Evolutionary conservation across 2,888 invertebrate species (phyloP).

Genomic region (Cheilosia vernalis): DNA sequence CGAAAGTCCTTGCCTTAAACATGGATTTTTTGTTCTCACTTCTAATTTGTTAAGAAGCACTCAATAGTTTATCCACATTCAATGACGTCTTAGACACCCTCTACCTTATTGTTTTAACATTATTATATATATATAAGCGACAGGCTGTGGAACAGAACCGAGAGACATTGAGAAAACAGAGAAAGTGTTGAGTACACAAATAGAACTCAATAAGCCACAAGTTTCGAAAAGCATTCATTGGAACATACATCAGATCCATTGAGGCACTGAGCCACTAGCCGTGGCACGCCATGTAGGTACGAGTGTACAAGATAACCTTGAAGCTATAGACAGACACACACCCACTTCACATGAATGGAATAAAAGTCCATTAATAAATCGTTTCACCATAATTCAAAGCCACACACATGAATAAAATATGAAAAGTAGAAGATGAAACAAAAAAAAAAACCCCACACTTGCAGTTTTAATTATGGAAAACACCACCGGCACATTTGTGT

Average conservation of each 20-base stretch:
- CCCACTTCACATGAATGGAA: conserved; percentile 44
- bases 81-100: conserved; percentile 31
- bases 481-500: conserved; percentile 37
- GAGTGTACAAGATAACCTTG: conserved; percentile 49
- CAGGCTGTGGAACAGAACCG: neutral
- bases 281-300: neutral
- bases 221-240: conserved; percentile 57
- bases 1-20: conserved; percentile 6
- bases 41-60: conserved; percentile 32
- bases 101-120: neutral
- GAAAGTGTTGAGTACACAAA: conserved; percentile 41
- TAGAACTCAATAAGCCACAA: conserved; percentile 47
- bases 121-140: neutral
- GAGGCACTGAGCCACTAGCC: conserved; percentile 31
- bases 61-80: conserved; percentile 33
- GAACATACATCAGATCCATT: conserved; percentile 36
- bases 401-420: conserved; percentile 46
- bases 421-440: conserved; percentile 3
- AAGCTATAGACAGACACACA: conserved; percentile 22
- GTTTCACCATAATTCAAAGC: conserved; percentile 57
- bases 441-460: neutral
- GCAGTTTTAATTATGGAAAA: conserved; percentile 65
- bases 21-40: neutral
- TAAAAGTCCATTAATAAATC: conserved; percentile 67
- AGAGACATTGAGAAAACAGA: neutral